phyloP scores from a whole-genome alignment of 2,888 invertebrate species.

The Yponomeuta sedellus region DNA sequence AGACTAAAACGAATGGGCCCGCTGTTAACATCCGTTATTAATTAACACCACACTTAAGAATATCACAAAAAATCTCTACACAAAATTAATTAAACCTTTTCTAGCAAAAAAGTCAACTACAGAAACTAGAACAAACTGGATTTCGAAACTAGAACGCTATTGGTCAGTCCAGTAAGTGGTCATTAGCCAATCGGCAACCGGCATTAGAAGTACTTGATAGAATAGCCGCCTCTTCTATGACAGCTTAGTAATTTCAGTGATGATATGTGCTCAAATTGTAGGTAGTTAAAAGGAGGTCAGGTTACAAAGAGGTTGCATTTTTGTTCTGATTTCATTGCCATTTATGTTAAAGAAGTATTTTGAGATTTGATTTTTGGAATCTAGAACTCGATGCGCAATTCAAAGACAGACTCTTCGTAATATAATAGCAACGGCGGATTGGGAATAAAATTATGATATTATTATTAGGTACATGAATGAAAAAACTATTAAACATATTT shows the following conservation, averaged over 20 bases:
- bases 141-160: neutral
- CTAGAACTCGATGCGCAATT: neutral
- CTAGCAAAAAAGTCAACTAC: neutral
- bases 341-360: neutral
- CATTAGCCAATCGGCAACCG: conserved; percentile 10
- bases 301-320: neutral
- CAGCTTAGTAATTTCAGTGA: conserved; percentile 8
- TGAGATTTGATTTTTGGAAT: neutral
- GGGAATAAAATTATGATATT: neutral
- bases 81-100: neutral
- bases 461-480: no score
- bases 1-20: neutral
- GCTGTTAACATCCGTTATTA: neutral
- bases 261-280: conserved; percentile 9
- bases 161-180: neutral
- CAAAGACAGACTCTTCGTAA: neutral
- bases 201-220: neutral
- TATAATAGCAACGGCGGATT: neutral
- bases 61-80: neutral
- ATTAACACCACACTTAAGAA: neutral
- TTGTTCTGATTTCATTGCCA: neutral
- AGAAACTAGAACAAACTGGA: neutral
- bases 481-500: no score
- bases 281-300: neutral
- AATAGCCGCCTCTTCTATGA: conserved; percentile 7